Evolutionary conservation across 1,140 invertebrate species (phyloP).

Genomic region (Drosophila paulistorum): DNA sequence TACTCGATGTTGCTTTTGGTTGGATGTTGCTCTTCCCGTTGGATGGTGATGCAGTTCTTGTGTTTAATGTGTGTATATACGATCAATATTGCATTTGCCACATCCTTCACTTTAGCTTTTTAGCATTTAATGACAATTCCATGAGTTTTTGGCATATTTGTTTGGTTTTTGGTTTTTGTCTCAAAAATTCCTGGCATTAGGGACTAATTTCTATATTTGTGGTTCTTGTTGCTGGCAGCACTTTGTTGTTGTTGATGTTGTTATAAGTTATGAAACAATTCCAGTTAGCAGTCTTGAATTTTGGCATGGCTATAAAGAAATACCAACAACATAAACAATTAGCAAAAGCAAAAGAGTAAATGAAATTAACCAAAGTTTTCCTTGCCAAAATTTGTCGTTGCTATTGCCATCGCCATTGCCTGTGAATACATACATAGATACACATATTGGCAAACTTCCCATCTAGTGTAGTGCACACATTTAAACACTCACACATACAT

Average conservation of each 20-base stretch:
- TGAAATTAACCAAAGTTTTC: slow-evolving; percentile 66
- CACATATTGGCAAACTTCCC: slow-evolving; percentile 55
- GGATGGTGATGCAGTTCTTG: slow-evolving; percentile 7
- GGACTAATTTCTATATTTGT: slow-evolving; percentile 40
- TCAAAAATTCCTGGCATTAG: slow-evolving; percentile 10
- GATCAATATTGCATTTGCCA: slow-evolving; percentile 33
- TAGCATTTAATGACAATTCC: slow-evolving; percentile 62
- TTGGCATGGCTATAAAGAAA: slow-evolving; percentile 62
- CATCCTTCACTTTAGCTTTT: slow-evolving; percentile 35
- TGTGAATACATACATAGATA: not conserved
- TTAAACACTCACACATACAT: not conserved
- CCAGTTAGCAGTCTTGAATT: slow-evolving; percentile 70
- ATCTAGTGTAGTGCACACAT: slow-evolving; percentile 40
- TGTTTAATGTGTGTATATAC: slow-evolving; percentile 9
- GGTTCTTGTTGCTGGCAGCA: slow-evolving; percentile 53
- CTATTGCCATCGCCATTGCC: slow-evolving; percentile 13
- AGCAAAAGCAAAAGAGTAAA: slow-evolving; percentile 35
- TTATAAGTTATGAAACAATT: slow-evolving; percentile 59
- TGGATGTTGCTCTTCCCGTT: slow-evolving; percentile 27
- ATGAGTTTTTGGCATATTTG: slow-evolving; percentile 46
- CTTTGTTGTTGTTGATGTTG: slow-evolving; percentile 47
- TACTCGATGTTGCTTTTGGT: slow-evolving; percentile 28
- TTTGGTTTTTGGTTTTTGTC: slow-evolving; percentile 34
- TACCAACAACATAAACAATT: slow-evolving; percentile 30
- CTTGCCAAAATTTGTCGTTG: slow-evolving; percentile 33